phyloP scores from a whole-genome alignment of 23 tunicate genomes.

The Aplidium turbinatum region DNA sequence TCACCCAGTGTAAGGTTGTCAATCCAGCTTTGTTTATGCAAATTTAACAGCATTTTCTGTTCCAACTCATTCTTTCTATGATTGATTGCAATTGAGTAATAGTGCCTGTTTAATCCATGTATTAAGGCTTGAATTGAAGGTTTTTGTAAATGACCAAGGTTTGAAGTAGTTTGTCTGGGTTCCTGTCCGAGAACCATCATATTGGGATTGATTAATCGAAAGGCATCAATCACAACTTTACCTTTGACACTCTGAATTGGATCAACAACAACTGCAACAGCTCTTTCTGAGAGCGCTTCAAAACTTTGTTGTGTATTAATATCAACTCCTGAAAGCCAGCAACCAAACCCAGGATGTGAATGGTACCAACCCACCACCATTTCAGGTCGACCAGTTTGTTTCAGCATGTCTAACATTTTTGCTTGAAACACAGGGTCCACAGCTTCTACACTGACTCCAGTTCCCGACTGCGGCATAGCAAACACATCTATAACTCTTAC shows the following conservation, averaged over 20 bases:
- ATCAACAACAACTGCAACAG: conserved; percentile 97
- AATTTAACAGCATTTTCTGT: conserved; percentile 95
- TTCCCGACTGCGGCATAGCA: conserved; percentile 99
- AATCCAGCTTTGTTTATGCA: conserved; percentile 96
- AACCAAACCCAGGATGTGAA: conserved; percentile 99
- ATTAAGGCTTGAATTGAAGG: conserved; percentile 98
- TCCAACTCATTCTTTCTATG: conserved; percentile 95
- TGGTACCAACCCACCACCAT: conserved; percentile 99
- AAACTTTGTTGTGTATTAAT: conserved; percentile 99
- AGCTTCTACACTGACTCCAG: conserved; percentile 99
- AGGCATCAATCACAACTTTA: conserved; percentile 98
- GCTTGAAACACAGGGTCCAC: conserved; percentile 99
- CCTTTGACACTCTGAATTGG: conserved; percentile 99
- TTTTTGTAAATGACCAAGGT: conserved; percentile 94
- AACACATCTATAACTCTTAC: conserved; percentile 97
- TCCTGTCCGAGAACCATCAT: conserved; percentile 98
- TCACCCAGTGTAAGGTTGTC: conserved; percentile 81
- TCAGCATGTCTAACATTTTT: conserved; percentile 98
- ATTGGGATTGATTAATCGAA: conserved; percentile 89
- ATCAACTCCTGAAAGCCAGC: conserved; percentile 99
- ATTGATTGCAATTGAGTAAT: conserved; percentile 95
- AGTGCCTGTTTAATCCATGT: conserved; percentile 96
- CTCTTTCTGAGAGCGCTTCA: conserved; percentile 96
- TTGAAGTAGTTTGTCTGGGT: conserved; percentile 95
- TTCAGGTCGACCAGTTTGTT: conserved; percentile 99